Evolutionary conservation across 30 jellyfish, hydroid and myxozoan species (phyloP).

Genomic region (Nemopilema nomurai): DNA sequence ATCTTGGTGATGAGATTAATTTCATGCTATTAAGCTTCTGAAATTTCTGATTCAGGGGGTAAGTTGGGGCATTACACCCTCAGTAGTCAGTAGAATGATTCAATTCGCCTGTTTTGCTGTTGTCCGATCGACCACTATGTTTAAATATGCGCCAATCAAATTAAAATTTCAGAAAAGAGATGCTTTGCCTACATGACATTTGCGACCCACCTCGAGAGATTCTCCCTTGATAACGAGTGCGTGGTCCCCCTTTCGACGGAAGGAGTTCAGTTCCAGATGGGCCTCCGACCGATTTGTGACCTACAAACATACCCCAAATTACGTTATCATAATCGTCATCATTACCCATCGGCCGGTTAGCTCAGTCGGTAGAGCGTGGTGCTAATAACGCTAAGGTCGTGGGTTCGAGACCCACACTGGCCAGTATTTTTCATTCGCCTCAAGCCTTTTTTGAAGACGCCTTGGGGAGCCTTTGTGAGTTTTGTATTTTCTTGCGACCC

Average conservation of each 20-base stretch:
- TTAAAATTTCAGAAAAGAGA: too few relatives aligned
- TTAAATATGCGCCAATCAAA: too few relatives aligned
- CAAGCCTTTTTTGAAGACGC: not conserved
- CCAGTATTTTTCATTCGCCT: conserved; percentile 1
- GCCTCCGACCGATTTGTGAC: conserved; percentile 95
- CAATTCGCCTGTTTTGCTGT: too few relatives aligned
- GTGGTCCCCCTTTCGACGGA: conserved; percentile 94
- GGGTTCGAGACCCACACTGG: conserved; percentile 78
- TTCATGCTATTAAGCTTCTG: too few relatives aligned
- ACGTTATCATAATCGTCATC: not conserved
- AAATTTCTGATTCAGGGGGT: too few relatives aligned
- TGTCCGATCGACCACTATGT: too few relatives aligned
- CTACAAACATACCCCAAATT: conserved; percentile 30
- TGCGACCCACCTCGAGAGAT: conserved; percentile 77
- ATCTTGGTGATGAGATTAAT: too few relatives aligned
- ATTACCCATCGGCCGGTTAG: conserved; percentile 57
- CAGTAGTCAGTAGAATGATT: too few relatives aligned
- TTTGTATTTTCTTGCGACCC: too few relatives aligned
- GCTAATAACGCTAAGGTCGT: conserved; percentile 76
- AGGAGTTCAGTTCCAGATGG: conserved; percentile 91
- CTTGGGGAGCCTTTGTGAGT: not conserved
- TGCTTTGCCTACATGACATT: too few relatives aligned
- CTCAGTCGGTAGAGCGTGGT: conserved; percentile 81
- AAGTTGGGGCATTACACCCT: too few relatives aligned
- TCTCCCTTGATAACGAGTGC: conserved; percentile 97